Base-by-base conservation (phyloP, 53 echinoderm and acorn worm species). In the Mesocentrotus franciscanus region DNA sequence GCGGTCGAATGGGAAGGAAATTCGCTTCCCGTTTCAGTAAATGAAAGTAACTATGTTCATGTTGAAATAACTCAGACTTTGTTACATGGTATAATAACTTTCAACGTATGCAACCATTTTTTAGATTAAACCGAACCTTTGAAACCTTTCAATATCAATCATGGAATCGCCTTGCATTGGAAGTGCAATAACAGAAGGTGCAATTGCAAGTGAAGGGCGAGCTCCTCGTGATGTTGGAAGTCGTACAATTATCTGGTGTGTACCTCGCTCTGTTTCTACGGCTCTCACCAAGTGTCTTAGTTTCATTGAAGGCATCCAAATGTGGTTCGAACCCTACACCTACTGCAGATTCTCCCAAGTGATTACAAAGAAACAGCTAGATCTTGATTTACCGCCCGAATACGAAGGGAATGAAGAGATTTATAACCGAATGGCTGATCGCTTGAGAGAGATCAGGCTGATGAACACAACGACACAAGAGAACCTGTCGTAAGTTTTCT, bases 241-340 rank as follows among this genome's bases (percentile, higher is more conserved):
- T 27, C 56, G 58, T 5, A 87, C 87, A 5, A 56, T 87, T 56
- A 18, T 87, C 56, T 87, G 87, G 87, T 87, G 87, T 56, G 87
- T 87, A 20, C 87, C 87, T 56, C 87, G 87, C 87, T 29, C 87
- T 11, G 10, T 35, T n/a, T 87, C 87, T 12, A 87, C 87, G 17
- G 87, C 87, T 15, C 87, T 87, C n/a, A 55, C 56, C n/a, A 87
- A 87, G 87, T 87, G 87, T 24, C 87, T 87, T 12, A 87, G 87
- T 24, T 56, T 58, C n/a, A 56, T 34, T 58, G 87, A 56, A 56
- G 85, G 55, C 1, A 55, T 15, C 18, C 22, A 85, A 57, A 55
- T 85, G 24, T 85, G 85, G 85, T 85, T 85, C 0, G 85, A 85
- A 85, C 85, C 85, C 55, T 85, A 49, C 55, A 0, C 9, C 85